phyloP scores from a whole-genome alignment of 2,113 vertebrate genomes.

The Mus pahari region DNA sequence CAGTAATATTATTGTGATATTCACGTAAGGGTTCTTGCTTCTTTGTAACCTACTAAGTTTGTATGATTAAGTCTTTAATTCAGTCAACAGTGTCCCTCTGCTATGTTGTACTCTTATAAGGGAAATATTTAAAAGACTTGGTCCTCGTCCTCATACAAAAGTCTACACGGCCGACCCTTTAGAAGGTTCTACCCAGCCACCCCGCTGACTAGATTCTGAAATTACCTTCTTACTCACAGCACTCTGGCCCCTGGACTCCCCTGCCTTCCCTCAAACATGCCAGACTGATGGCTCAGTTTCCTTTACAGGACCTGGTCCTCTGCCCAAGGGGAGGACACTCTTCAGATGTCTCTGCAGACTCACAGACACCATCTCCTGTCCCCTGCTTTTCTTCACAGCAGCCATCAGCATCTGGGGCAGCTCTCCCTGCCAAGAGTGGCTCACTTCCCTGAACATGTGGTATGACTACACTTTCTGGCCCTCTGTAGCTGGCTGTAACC shows the following conservation, averaged over 20 bases:
- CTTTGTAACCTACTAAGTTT: slow-evolving; percentile 16
- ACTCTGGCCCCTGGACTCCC: not conserved
- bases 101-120: slow-evolving; percentile 52
- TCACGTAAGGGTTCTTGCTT: not conserved
- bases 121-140: not conserved
- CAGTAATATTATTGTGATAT: not conserved
- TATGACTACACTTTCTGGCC: not conserved
- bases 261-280: not conserved
- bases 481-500: not conserved
- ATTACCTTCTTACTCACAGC: not conserved
- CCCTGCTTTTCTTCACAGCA: not conserved
- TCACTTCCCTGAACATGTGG: not conserved
- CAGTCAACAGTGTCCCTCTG: slow-evolving; percentile 15
- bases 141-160: not conserved
- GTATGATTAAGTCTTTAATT: slow-evolving; percentile 36
- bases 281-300: not conserved
- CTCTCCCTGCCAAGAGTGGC: not conserved
- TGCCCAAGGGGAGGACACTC: not conserved
- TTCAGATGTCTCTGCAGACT: not conserved
- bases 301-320: not conserved
- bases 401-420: not conserved
- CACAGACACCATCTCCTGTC: not conserved
- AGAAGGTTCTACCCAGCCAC: not conserved
- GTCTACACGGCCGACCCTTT: not conserved
- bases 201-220: not conserved